phyloP scores from a whole-genome alignment of 2,797 vertebrate genomes.

The Manis pentadactyla region DNA sequence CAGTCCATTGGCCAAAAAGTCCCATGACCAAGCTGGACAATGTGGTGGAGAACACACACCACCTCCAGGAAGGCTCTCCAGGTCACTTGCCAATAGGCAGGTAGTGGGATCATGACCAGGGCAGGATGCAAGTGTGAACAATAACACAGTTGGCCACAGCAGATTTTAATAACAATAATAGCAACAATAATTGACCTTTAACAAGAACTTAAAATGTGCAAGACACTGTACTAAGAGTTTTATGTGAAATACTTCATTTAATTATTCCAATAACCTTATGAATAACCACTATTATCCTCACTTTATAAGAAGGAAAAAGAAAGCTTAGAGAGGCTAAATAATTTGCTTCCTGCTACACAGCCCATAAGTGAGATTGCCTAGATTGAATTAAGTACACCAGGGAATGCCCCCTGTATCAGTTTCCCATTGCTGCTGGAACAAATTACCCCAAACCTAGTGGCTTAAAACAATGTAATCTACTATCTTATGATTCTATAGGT shows the following conservation, averaged over 20 bases:
- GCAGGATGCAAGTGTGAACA: neutral
- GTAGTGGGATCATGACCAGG: neutral
- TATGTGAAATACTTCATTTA: conserved; percentile 69
- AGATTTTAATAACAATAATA: conserved; percentile 27
- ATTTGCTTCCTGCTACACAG: neutral
- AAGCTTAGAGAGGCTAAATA: conserved; percentile 1
- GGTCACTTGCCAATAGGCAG: neutral
- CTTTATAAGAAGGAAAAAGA: conserved; percentile 14
- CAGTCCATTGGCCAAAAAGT: neutral
- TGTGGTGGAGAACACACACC: rapidly evolving
- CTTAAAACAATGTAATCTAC: neutral
- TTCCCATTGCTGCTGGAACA: neutral
- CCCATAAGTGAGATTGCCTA: neutral
- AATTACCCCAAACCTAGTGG: neutral
- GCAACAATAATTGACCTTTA: conserved; percentile 51
- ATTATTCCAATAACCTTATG: conserved; percentile 62
- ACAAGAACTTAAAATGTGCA: conserved; percentile 7
- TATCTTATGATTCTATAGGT: neutral
- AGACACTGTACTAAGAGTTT: conserved; percentile 21
- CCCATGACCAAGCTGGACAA: neutral
- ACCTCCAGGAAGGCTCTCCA: neutral
- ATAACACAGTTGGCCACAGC: neutral
- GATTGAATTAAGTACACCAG: neutral
- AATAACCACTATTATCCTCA: conserved; percentile 18
- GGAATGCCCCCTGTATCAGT: neutral